These are phyloP conservation scores for Papilio elwesi DNA, from an alignment of 2,888 invertebrate genomes.

Conservation along the genomic window DNA sequence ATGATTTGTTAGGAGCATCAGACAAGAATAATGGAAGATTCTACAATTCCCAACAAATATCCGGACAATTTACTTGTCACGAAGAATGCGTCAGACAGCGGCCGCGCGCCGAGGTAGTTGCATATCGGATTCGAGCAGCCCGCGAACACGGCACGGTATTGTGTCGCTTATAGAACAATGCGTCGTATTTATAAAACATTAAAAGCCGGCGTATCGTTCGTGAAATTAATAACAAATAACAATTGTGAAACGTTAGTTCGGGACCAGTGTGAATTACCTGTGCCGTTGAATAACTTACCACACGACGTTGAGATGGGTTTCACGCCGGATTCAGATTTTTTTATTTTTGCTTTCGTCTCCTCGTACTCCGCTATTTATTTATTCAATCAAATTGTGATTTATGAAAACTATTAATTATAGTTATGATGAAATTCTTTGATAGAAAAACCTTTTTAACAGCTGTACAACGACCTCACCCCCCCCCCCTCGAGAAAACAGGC, in stretches of 20 bases:
- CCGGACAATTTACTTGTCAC: slow-evolving; percentile 32
- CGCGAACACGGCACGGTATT: slow-evolving; percentile 76
- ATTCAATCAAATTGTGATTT: neutral
- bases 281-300: slow-evolving; percentile 67
- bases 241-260: slow-evolving; percentile 83
- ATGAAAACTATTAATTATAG: neutral
- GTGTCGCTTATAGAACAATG: slow-evolving; percentile 83
- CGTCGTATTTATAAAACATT: slow-evolving; percentile 84
- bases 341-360: slow-evolving; percentile 27
- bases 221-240: slow-evolving; percentile 85
- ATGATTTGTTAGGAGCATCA: neutral
- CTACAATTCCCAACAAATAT: slow-evolving; percentile 29
- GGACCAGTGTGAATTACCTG: slow-evolving; percentile 80
- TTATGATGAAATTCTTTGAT: too few species aligned
- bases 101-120: slow-evolving; percentile 56
- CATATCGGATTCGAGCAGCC: slow-evolving; percentile 74
- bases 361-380: neutral
- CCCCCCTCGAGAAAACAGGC: too few species aligned
- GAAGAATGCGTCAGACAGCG: slow-evolving; percentile 67
- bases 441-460: too few species aligned
- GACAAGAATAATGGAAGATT: slow-evolving; percentile 13
- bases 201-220: slow-evolving; percentile 82
- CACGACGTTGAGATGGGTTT: slow-evolving; percentile 26
- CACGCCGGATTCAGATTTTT: slow-evolving; percentile 29
- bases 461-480: too few species aligned